Percentiles rank a stretch among this genome's conserved stretches.
Evolutionary conservation across 2,797 vertebrate genomes (phyloP).

Genomic region (Pangasius sanitwongsei): DNA sequence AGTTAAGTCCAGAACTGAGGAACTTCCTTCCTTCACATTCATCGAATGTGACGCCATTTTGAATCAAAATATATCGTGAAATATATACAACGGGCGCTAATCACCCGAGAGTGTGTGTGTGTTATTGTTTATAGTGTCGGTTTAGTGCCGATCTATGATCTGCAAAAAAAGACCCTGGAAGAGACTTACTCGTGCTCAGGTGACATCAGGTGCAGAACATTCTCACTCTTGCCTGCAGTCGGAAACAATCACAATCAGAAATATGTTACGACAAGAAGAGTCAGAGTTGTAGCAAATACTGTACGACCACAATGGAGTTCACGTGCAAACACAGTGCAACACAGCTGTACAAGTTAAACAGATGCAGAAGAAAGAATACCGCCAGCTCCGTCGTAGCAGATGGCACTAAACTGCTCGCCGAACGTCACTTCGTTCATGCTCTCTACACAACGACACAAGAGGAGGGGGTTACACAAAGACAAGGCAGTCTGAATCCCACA

Average conservation of each 20-base stretch:
- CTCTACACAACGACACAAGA: constrained; percentile 54
- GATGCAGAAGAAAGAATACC: constrained; percentile 50
- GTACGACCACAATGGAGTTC: background rate
- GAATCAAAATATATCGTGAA: too few relatives aligned
- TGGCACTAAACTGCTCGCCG: constrained; percentile 72
- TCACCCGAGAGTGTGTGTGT: too few relatives aligned
- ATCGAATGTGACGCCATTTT: too few relatives aligned
- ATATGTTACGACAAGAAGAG: background rate
- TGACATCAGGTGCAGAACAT: constrained; percentile 60
- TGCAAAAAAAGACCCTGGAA: background rate
- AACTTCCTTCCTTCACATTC: too few relatives aligned
- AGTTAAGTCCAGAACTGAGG: too few relatives aligned
- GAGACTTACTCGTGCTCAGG: constrained; percentile 66
- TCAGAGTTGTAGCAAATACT: background rate
- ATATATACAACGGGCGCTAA: too few relatives aligned
- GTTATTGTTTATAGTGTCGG: background rate
- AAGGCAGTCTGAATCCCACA: background rate
- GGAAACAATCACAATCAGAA: constrained; percentile 4
- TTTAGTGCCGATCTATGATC: background rate
- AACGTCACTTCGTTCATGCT: constrained; percentile 67
- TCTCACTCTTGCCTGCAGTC: constrained; percentile 12
- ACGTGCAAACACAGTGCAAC: background rate
- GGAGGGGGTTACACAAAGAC: background rate
- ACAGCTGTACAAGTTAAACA: background rate
- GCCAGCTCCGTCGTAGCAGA: constrained; percentile 64